Evolutionary conservation across 2,888 invertebrate genomes (phyloP).

Genomic region (Tachina grossa): DNA sequence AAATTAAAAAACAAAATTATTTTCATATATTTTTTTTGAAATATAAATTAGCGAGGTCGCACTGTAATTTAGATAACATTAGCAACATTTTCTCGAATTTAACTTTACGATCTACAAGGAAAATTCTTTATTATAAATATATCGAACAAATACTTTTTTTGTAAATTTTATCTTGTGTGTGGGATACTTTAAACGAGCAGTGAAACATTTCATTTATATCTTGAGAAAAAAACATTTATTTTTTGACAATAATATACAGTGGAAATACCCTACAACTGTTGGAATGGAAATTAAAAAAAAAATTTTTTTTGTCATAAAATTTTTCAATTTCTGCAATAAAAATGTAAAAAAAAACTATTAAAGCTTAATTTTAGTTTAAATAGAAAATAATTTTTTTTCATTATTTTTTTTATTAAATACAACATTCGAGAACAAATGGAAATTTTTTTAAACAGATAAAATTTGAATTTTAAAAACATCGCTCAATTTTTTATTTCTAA

Average conservation of each 20-base stretch:
- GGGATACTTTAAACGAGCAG: conserved; percentile 68
- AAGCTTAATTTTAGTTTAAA: no score
- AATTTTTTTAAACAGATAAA: no score
- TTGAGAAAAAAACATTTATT: conserved; percentile 17
- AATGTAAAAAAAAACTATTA: no score
- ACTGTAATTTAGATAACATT: conserved; percentile 44
- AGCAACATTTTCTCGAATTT: conserved; percentile 29
- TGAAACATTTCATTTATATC: conserved; percentile 66
- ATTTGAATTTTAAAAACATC: no score
- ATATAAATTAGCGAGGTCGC: neutral
- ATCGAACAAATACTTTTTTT: conserved; percentile 46
- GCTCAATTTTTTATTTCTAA: no score
- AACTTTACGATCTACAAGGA: conserved; percentile 23
- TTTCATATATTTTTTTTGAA: no score
- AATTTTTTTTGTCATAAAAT: neutral
- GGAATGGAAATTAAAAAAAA: neutral
- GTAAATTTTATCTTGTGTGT: conserved; percentile 59
- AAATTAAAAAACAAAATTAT: no score
- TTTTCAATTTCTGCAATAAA: no score
- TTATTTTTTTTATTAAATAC: no score
- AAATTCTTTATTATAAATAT: conserved; percentile 38
- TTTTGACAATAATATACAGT: conserved; percentile 26
- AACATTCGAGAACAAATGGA: no score
- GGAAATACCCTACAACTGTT: conserved; percentile 27
- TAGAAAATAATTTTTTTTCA: no score